phyloP scores from a whole-genome alignment of 2,797 vertebrate species.

The Discoglossus pictus region DNA sequence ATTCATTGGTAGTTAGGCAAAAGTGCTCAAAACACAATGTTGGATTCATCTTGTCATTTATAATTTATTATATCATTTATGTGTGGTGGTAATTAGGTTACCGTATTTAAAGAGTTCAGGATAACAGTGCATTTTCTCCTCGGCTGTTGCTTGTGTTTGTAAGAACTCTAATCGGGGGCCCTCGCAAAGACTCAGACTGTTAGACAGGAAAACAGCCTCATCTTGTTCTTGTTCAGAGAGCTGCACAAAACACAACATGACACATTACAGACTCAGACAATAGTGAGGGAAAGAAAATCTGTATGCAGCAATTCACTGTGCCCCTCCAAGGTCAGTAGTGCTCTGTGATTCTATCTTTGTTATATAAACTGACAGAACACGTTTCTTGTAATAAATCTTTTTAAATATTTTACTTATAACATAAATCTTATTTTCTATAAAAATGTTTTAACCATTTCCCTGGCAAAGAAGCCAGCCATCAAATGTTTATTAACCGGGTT shows the following conservation, averaged over 20 bases:
- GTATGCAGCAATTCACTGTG: not conserved
- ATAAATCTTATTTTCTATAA: no score
- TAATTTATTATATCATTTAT: constrained; percentile 20
- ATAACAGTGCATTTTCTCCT: constrained; percentile 55
- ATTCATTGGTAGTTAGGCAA: not conserved
- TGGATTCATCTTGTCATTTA: constrained; percentile 2
- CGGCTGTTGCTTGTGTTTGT: constrained; percentile 53
- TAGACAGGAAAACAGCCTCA: constrained; percentile 70
- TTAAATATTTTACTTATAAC: no score
- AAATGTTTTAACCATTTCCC: no score
- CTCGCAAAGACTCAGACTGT: constrained; percentile 75
- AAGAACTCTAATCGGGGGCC: constrained; percentile 69
- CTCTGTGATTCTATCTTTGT: no score
- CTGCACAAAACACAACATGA: constrained; percentile 60
- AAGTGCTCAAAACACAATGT: not conserved
- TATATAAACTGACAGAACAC: no score
- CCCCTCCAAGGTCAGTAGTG: constrained; percentile 17
- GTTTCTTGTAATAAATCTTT: no score
- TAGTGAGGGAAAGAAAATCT: constrained; percentile 8
- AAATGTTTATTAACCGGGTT: no score
- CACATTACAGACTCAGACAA: constrained; percentile 16
- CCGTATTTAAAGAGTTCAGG: constrained; percentile 67
- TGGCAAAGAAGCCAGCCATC: no score
- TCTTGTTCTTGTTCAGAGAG: constrained; percentile 58
- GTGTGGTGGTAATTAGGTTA: constrained; percentile 52